Evolutionary conservation across 2,113 vertebrate species (phyloP), one percentile per base, ranked within the genome.

Genomic region (Cichladusa arquata): DNA sequence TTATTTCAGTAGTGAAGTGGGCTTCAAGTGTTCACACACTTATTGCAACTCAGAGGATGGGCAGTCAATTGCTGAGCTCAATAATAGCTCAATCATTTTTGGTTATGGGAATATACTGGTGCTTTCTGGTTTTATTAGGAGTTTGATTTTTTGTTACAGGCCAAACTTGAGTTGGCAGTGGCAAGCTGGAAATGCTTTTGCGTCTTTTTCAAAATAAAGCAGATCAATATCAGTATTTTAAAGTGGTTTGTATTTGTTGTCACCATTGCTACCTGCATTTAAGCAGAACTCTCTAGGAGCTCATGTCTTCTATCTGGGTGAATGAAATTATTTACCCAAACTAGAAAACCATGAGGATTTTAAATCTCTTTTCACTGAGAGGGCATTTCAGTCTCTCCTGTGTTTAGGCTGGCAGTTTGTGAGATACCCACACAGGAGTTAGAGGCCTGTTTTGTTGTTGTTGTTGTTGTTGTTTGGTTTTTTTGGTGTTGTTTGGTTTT

Each of bases 131-230:
- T 93, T 94, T 95, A 83, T 93, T 88, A 90, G 76, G 66, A 78
- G 56, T 77, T 95, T 77, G 76, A 83, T 77, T 96, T 96, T 81
- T 95, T 90, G 51, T 81, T 88, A 61, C 15, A 84, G 69, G 72
- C 65, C 67, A 86, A 54, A 95, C 91, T 64, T 93, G 72, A 81
- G 40, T 90, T 92, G 90, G 65, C 76, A 70, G 19, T 61, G 54
- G 42, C 31, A 81, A 86, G 24, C 67, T 92, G 82, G 56, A 94
- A 83, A 90, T 86, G 28, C 15, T 81, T 93, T 84, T 64, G 51
- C 64, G 47, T 82, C 4, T 57, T 91, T 91, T 85, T 70, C 79
- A 83, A 78, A 86, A 77, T 54, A 67, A 78, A 90, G 51, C 34
- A 86, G 64, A 86, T 80, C 25, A 56, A 47, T 28, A 87, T 94